These are phyloP conservation scores for Cherax destructor DNA, from an alignment of 1,140 invertebrate species.

Conservation along the genomic window DNA sequence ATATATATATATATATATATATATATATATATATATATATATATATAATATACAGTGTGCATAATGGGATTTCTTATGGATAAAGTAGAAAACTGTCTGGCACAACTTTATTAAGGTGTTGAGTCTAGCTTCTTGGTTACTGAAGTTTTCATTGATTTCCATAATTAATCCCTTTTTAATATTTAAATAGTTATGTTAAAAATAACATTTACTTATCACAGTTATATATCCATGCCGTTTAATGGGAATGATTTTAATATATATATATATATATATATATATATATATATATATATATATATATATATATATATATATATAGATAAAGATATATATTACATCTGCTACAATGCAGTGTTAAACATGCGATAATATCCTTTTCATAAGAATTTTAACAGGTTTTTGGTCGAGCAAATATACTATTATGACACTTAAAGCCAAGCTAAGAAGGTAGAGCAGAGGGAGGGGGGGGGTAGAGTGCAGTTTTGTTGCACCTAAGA, in stretches of 20 bases:
- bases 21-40: neutral
- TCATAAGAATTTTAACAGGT: neutral
- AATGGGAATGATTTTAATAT: neutral
- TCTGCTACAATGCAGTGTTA: no score
- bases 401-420: no score
- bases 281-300: slow-evolving; percentile 36
- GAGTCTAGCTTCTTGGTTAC: no score
- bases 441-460: neutral
- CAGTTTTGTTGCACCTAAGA: neutral
- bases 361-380: neutral
- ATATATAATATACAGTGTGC: no score
- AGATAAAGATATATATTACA: slow-evolving; percentile 20
- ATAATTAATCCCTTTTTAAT: no score
- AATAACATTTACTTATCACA: no score
- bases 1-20: neutral
- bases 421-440: neutral
- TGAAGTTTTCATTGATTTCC: no score
- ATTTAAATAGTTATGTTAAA: no score
- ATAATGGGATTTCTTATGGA: neutral
- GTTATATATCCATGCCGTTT: neutral
- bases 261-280: neutral
- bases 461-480: neutral
- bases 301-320: slow-evolving; percentile 33
- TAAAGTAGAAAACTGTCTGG: no score
- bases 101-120: no score